Base-by-base conservation (phyloP, 2,888 invertebrate genomes). In the Cephus sareptanus region DNA sequence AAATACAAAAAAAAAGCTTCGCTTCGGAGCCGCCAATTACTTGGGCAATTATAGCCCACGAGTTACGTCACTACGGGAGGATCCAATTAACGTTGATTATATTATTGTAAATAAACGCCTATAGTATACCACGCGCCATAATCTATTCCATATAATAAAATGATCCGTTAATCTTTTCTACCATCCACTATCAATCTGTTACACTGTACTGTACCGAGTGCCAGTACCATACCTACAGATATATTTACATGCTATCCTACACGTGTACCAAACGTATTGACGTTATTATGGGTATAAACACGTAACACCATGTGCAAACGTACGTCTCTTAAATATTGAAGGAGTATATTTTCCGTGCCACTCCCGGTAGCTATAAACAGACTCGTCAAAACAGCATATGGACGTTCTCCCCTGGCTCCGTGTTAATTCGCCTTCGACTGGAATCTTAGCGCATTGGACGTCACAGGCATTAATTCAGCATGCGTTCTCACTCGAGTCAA, bases 21-120 rank as follows among this genome's bases (percentile, higher is more conserved):
- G 81, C 82, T 75, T 77, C 81, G 81, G 79, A 84, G 79, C 77
- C 84, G 80, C 84, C 85, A 87, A 89, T 89, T 89, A 89, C 86
- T 83, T 83, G 77, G 79, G 83, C 86, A 87, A 88, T 88, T 88
- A 88, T 84, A 23, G 9, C 56, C 80, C 81, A 77, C 81, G 80
- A 77, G 73, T 73, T 79, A 76, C 79, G 81, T 82, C 81, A 79
- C 31, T 34, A 80, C 81, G 81, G 73, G 82, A 75, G 79, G 79
- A 71, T 71, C 31, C 81, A 81, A 81, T 81, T 81, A 81, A 80
- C 76, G 79, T 78, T 81, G 80, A 81, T 80, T 81, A 81, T 80
- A 80, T 81, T 81, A 81, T 81, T 80, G 80, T 79, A 76, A 78
- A 81, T 79, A 77, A 75, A 11, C 71, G 23, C 78, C 73, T 77